A percentile compares a stretch with the other conserved stretches of the same genome.
phyloP scores from a whole-genome alignment of 2,797 vertebrate species.

The Intellagama lesueurii region DNA sequence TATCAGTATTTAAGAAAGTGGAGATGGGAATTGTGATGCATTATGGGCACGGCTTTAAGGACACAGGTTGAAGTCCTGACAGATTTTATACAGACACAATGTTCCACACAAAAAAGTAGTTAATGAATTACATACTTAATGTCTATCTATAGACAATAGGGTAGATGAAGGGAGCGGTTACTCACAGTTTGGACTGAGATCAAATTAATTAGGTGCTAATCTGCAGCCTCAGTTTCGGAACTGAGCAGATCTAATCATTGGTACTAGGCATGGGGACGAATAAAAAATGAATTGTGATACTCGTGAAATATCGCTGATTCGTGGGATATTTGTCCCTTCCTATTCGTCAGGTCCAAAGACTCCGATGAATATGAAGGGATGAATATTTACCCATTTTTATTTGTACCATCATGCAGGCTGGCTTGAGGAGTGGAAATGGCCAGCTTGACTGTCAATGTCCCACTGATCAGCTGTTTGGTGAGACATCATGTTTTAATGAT shows the following conservation, averaged over 20 bases:
- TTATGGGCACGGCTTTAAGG: slow-evolving; percentile 8
- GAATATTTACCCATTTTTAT: too few species aligned
- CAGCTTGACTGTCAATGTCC: too few species aligned
- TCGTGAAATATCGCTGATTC: too few species aligned
- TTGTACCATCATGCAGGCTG: too few species aligned
- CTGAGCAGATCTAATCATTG: background rate
- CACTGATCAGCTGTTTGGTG: too few species aligned
- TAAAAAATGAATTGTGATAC: too few species aligned
- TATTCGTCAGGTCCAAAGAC: too few species aligned
- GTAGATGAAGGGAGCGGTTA: too few species aligned
- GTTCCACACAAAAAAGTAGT: slow-evolving; percentile 49
- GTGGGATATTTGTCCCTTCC: too few species aligned
- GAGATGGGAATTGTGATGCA: slow-evolving; percentile 27
- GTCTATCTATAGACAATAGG: background rate
- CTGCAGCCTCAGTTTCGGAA: background rate
- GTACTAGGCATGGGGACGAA: background rate
- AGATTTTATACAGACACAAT: slow-evolving; percentile 48
- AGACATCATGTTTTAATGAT: too few species aligned
- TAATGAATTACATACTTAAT: slow-evolving; percentile 46
- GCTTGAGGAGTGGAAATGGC: too few species aligned
- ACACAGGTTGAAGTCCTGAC: slow-evolving; percentile 45
- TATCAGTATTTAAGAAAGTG: slow-evolving; percentile 52
- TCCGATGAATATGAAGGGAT: too few species aligned
- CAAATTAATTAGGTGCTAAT: background rate
- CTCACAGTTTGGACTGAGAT: background rate